Base-by-base conservation (phyloP, 2,113 vertebrate species). In the Edolisoma coerulescens region DNA sequence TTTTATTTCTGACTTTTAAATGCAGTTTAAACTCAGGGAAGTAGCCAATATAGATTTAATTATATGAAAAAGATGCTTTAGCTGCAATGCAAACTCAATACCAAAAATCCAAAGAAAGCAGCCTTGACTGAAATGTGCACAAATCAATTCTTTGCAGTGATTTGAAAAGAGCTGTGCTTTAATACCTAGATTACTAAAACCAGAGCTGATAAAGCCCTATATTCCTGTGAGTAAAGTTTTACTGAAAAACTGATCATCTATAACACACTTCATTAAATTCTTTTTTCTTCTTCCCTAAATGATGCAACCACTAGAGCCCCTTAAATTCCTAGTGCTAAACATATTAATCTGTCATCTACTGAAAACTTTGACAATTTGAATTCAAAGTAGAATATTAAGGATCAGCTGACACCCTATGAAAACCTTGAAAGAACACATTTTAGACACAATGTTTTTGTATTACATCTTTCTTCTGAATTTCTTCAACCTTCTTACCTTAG, bases 111-210 rank as follows among this genome's bases (percentile, higher is more conserved):
- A 96, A 93, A 96, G 75, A 97, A 96, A 92, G 50, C 35, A 95
- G 42, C 33, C 41, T 85, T 93, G 61, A 70, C 76, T 91, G 80
- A 96, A 95, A 97, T 54, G 8, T 85, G 91, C 87, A 94, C 78
- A 94, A 78, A 96, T 97, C 67, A 94, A 94, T 97, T 96, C 30
- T 96, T 93, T 95, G 84, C 33, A 96, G 67, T 92, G 87, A 97
- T 96, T 94, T 93, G 35, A 89, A 97, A 90, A 92, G 64, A 97
- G 24, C 18, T 86, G 75, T 95, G 57, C 77, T 96, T 61, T 95
- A 95, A 97, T 92, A 90, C 50, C 92, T 41, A 96, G 87, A 96
- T 95, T 96, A 96, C 67, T 69, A 84, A 75, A 89, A 68, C 53
- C 56, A 96, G 91, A 95, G 57, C 42, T 93, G 76, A 96, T 90